Evolutionary conservation across 1,140 invertebrate species (phyloP).

Genomic region (Pseudomyrmex pallidus): DNA sequence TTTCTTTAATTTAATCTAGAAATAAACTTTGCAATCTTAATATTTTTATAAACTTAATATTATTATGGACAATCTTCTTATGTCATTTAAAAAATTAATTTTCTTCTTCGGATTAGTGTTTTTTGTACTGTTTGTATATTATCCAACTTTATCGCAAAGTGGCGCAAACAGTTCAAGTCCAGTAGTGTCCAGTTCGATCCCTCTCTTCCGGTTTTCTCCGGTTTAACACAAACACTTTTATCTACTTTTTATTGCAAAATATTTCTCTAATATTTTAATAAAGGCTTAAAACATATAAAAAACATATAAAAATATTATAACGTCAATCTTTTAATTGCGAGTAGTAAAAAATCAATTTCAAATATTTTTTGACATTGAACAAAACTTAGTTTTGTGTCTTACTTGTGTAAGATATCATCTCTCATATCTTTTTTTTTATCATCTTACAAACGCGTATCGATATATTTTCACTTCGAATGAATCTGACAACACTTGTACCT

Average conservation of each 20-base stretch:
- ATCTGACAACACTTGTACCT: background rate
- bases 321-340: background rate
- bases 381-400: background rate
- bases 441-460: background rate
- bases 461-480: background rate
- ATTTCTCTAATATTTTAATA: background rate
- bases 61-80: background rate
- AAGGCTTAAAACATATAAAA: background rate
- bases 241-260: background rate
- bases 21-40: background rate
- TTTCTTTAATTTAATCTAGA: background rate
- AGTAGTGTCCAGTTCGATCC: constrained; percentile 43
- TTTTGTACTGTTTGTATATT: constrained; percentile 28
- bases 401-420: no score
- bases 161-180: constrained; percentile 46
- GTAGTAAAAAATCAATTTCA: background rate
- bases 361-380: background rate
- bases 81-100: background rate
- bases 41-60: background rate
- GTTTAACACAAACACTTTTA: constrained; percentile 33
- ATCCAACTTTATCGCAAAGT: constrained; percentile 42
- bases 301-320: background rate
- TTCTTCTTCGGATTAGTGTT: background rate
- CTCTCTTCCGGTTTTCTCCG: constrained; percentile 40
- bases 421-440: no score